Percentiles rank a stretch among this genome's conserved stretches.
phyloP scores from a whole-genome alignment of 2,113 vertebrate genomes.

The Pseudorasbora parva region DNA sequence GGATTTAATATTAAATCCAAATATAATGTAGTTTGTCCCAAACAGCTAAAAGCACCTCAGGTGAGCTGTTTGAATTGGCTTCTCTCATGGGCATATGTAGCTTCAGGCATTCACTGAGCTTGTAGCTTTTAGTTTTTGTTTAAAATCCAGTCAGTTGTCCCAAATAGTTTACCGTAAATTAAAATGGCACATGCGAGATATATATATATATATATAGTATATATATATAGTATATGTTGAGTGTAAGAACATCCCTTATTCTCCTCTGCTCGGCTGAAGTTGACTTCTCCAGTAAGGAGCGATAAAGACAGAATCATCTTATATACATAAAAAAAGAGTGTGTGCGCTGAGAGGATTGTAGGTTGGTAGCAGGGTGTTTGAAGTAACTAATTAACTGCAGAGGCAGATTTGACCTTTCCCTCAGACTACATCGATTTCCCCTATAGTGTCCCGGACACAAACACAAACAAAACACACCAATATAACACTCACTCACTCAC shows the following conservation, averaged over 20 bases:
- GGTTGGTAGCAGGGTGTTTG: neutral
- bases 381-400: constrained; percentile 49
- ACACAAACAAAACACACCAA: constrained; percentile 7
- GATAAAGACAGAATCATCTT: neutral
- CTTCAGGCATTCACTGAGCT: neutral
- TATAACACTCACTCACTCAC: neutral
- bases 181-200: neutral
- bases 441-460: neutral
- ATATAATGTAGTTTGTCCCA: neutral
- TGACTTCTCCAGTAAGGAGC: neutral
- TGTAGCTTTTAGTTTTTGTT: neutral
- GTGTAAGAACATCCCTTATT: neutral
- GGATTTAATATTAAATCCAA: neutral
- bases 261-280: constrained; percentile 1
- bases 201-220: neutral
- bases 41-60: neutral
- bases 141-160: constrained; percentile 6
- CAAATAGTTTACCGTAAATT: neutral
- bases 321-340: neutral
- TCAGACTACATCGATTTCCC: constrained; percentile 41
- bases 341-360: neutral
- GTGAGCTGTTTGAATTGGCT: neutral
- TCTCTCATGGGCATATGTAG: neutral
- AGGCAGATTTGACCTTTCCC: constrained; percentile 52
- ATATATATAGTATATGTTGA: neutral